Evolutionary conservation across 2,113 vertebrate genomes (phyloP).

Genomic region (Xerus inauris): DNA sequence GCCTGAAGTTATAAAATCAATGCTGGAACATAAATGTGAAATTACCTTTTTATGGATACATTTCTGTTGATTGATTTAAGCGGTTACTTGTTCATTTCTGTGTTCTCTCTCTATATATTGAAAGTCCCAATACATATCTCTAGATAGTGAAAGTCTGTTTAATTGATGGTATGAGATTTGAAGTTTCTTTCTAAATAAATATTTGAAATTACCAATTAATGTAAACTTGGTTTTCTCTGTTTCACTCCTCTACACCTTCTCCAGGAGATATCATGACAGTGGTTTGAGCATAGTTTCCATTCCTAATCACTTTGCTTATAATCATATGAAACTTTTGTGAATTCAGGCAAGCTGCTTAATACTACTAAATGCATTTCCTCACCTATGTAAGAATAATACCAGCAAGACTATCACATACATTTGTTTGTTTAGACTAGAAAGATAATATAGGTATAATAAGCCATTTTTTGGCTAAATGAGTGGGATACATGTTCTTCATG

Average conservation of each 20-base stretch:
- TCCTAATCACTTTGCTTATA: background rate
- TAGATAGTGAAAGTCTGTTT: background rate
- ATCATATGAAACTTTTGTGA: background rate
- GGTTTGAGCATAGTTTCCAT: background rate
- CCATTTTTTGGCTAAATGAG: background rate
- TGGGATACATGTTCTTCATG: background rate
- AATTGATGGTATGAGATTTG: background rate
- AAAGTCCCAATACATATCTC: background rate
- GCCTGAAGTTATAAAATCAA: conserved; percentile 67
- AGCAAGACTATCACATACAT: background rate
- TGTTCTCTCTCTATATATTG: background rate
- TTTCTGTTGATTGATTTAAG: conserved; percentile 68
- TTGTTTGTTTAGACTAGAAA: background rate
- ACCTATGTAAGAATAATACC: background rate
- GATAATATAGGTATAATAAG: background rate
- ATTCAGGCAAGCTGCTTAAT: background rate
- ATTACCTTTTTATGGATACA: conserved; percentile 55
- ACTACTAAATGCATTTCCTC: background rate
- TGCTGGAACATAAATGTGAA: conserved; percentile 63
- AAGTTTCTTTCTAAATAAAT: conserved; percentile 21
- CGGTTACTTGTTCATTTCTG: conserved; percentile 43
- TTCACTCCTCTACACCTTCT: background rate
- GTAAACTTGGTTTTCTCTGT: background rate
- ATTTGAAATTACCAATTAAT: background rate
- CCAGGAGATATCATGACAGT: background rate